A percentile compares a stretch with the other conserved stretches of the same genome.
These are phyloP conservation scores for Echinometra lucunter DNA, from an alignment of 53 echinoderm and acorn worm species.

Conservation along the genomic window DNA sequence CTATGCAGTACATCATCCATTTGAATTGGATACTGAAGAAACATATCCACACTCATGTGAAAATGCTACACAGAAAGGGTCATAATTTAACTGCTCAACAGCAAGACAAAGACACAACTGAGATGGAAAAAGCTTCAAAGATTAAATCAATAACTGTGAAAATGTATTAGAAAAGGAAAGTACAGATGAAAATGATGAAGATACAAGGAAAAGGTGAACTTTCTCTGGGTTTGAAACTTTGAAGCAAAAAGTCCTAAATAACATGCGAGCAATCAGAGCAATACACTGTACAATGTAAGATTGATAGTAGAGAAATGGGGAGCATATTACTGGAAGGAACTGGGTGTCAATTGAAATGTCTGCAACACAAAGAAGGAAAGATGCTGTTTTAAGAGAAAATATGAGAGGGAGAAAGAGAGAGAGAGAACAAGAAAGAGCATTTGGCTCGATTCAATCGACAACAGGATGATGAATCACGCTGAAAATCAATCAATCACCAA, in stretches of 20 bases:
- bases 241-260: not conserved
- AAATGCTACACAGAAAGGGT: too few species aligned
- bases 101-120: too few species aligned
- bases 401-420: not conserved
- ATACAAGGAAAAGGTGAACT: not conserved
- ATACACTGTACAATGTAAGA: conserved; percentile 22
- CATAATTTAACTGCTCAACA: too few species aligned
- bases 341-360: conserved; percentile 60
- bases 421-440: not conserved
- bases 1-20: too few species aligned
- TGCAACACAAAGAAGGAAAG: conserved; percentile 26
- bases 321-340: conserved; percentile 29
- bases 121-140: not conserved
- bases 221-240: not conserved
- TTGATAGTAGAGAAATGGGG: conserved; percentile 45
- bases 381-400: not conserved
- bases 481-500: conserved; percentile 71
- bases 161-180: not conserved
- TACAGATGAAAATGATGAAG: not conserved
- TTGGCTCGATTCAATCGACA: conserved; percentile 68
- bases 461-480: conserved; percentile 69
- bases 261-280: not conserved
- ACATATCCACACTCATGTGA: too few species aligned
- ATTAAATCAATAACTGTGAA: not conserved
- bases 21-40: too few species aligned